Evolutionary conservation across 2,113 vertebrate genomes (phyloP).

Genomic region (Scomber scombrus): DNA sequence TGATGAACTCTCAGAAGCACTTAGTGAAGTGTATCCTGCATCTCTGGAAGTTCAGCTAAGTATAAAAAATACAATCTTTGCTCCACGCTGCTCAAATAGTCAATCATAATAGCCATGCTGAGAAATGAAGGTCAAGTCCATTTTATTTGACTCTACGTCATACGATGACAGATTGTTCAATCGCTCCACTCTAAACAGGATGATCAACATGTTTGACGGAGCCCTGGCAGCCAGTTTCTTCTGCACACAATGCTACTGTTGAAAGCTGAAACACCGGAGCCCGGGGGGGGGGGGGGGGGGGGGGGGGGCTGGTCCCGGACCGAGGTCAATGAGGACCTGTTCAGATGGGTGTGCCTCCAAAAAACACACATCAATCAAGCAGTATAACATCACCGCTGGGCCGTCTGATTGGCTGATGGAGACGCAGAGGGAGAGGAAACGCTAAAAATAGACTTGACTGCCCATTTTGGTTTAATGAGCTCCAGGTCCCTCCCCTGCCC

Average conservation of each 20-base stretch:
- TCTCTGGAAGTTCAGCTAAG: background rate
- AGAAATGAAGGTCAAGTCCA: slow-evolving; percentile 9
- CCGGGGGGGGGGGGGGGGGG: background rate
- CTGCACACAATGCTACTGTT: slow-evolving; percentile 64
- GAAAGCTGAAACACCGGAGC: slow-evolving; percentile 55
- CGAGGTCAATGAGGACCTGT: slow-evolving; percentile 64
- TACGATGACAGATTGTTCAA: background rate
- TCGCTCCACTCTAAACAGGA: background rate
- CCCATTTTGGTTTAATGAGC: slow-evolving; percentile 66
- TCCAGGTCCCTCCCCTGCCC: slow-evolving; percentile 50
- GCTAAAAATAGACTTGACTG: slow-evolving; percentile 70
- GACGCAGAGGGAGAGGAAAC: slow-evolving; percentile 33
- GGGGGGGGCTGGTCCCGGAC: background rate
- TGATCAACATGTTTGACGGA: slow-evolving; percentile 21
- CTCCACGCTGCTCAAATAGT: background rate
- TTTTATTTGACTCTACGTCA: slow-evolving; percentile 18
- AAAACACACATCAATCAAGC: slow-evolving; percentile 62
- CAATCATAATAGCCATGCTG: background rate
- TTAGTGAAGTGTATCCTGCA: background rate
- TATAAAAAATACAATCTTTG: background rate
- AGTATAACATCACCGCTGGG: slow-evolving; percentile 43
- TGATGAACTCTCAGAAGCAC: background rate
- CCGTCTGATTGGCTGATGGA: slow-evolving; percentile 51
- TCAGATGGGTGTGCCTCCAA: slow-evolving; percentile 59
- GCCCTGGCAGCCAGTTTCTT: slow-evolving; percentile 31